Evolutionary conservation across 2,113 vertebrate species (phyloP).

Genomic region (Caranx ignobilis): DNA sequence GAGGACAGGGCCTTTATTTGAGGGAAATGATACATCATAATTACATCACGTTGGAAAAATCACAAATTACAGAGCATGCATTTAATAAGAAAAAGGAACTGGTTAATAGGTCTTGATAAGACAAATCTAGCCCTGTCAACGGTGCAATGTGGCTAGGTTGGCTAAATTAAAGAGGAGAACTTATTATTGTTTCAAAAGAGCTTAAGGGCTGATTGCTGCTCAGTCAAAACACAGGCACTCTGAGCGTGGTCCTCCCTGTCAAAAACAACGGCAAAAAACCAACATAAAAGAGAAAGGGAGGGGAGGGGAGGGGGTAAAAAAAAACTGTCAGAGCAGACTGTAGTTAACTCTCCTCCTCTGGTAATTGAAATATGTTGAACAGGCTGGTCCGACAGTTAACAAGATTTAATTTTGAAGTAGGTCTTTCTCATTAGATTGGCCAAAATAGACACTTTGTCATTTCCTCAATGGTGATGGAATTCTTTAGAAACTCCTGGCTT

Average conservation of each 20-base stretch:
- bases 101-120: constrained; percentile 81
- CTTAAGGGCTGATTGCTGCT: constrained; percentile 60
- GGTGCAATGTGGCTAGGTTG: constrained; percentile 55
- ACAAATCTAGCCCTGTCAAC: constrained; percentile 75
- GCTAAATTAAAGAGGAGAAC: constrained; percentile 75
- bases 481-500: constrained; percentile 79
- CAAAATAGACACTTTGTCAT: constrained; percentile 77
- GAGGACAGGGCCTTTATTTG: constrained; percentile 81
- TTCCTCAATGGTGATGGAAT: constrained; percentile 72
- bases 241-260: background rate
- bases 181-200: constrained; percentile 75
- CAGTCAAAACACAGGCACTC: constrained; percentile 19
- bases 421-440: constrained; percentile 63
- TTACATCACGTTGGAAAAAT: constrained; percentile 78
- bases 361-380: constrained; percentile 73
- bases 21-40: constrained; percentile 82
- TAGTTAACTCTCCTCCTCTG: constrained; percentile 68
- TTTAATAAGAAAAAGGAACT: constrained; percentile 83
- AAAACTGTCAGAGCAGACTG: constrained; percentile 34
- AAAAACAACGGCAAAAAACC: constrained; percentile 42
- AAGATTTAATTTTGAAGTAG: constrained; percentile 63
- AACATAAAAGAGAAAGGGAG: constrained; percentile 9
- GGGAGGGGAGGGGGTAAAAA: background rate
- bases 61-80: constrained; percentile 74
- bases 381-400: constrained; percentile 61